Evolutionary conservation across 2,797 vertebrate genomes (phyloP).

Genomic region (Dermochelys coriacea): DNA sequence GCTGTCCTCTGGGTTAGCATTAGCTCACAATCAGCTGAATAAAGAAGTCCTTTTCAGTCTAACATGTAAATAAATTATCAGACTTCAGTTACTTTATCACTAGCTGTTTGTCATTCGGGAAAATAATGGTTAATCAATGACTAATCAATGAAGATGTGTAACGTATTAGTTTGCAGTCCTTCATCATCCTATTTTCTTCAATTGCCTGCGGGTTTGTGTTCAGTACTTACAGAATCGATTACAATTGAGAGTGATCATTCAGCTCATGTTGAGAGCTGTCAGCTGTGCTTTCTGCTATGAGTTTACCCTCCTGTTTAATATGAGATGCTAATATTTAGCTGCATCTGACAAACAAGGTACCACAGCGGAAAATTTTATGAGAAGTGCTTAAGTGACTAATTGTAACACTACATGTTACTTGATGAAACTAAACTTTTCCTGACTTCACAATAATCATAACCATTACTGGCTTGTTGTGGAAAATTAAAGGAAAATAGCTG

Average conservation of each 20-base stretch:
- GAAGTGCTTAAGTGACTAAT: conserved; percentile 82
- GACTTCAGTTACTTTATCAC: conserved; percentile 87
- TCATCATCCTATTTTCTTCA: conserved; percentile 88
- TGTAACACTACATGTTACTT: conserved; percentile 82
- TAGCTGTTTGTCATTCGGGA: conserved; percentile 89
- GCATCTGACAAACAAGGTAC: conserved; percentile 78
- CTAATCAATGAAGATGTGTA: conserved; percentile 89
- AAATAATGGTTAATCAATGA: conserved; percentile 90
- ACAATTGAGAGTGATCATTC: conserved; percentile 90
- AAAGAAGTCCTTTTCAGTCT: conserved; percentile 83
- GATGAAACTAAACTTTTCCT: conserved; percentile 86
- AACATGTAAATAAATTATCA: conserved; percentile 89
- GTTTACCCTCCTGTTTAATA: conserved; percentile 78
- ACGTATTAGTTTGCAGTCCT: conserved; percentile 88
- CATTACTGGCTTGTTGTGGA: conserved; percentile 83
- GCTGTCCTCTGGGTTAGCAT: conserved; percentile 61
- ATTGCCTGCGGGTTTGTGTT: conserved; percentile 87
- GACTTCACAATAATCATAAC: conserved; percentile 86
- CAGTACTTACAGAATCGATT: conserved; percentile 89
- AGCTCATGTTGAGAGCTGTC: conserved; percentile 86
- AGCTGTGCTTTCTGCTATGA: conserved; percentile 81
- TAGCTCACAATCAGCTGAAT: conserved; percentile 81
- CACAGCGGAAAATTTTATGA: conserved; percentile 73
- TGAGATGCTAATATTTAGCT: conserved; percentile 80
- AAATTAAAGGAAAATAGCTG: conserved; percentile 85